Evolutionary conservation across 2,888 invertebrate species (phyloP), one percentile per base, ranked within the genome.

Genomic region (Latrodectus hesperus): DNA sequence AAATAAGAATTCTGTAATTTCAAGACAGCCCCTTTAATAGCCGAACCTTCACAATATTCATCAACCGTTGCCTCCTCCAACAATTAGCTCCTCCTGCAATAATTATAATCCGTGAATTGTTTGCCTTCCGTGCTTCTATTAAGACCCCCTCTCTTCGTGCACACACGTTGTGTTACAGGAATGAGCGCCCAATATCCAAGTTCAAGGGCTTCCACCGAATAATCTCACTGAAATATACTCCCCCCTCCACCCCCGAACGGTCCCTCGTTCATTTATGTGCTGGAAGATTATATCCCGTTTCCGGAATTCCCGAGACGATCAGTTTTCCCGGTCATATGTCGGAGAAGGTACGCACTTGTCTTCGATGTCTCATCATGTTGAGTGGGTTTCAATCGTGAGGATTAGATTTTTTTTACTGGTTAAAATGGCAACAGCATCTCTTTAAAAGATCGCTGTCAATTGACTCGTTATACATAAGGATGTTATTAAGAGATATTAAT

Each of bases 101-200:
- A 82, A 82, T 82, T 75, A 82, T 82, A 82, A 82, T 82, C 82
- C 82, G 82, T 82, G 82, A 82, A 82, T 75, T 82, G 82, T 82
- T 82, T 82, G 82, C 82, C 75, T 75, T 74, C 68, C 74, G 75
- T 75, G 82, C 75, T 73, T 75, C 82, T 82, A 82, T 82, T 82
- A 82, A 82, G 75, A 72, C 72, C 11, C 38, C 26, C 26, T 52
- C 38, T 49, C 38, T 60, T 60, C 49, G 26, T 49, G 51, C 55
- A 38, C 67, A 65, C 16, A 9, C 77, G 53, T 12, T 52, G 38
- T 64, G 72, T 49, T 10, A 26, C 22, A 14, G 55, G 51, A 11
- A 8, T 64, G 71, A 38, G 55, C 53, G 67, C 49, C 51, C 60
- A 55, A 51, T 60, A 60, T 52, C 67, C 22, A 38, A 22, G 77